Evolutionary conservation across 2,113 vertebrate genomes (phyloP), one percentile per base, ranked within the genome.

Genomic region (Oncorhynchus nerka): DNA sequence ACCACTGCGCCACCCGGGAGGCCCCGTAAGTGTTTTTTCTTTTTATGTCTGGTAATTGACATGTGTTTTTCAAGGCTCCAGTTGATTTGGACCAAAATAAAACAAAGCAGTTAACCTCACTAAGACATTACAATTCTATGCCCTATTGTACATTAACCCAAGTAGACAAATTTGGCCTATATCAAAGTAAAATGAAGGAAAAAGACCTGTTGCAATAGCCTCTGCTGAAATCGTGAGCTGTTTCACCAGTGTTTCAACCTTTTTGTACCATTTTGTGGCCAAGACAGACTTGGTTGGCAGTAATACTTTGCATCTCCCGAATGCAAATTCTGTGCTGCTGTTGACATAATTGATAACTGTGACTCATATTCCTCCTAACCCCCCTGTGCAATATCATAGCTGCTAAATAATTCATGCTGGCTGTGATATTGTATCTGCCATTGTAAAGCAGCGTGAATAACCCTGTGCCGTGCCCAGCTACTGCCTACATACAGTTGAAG

Each of bases 381-480:
- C 81, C 81, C 76, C 51, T 72, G 80, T 85, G 86, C 76, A 84
- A 77, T 85, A 82, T 84, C 77, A 79, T 76, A 74, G 65, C 79
- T 85, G 72, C 77, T 89, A 26, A 88, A 92, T 90, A 87, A 89
- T 91, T 74, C 80, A 91, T 88, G 66, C 68, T 70, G 66, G 26
- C 79, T 80, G 20, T 83, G 77, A 87, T 85, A 79, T 72, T 73
- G 66, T 75, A 81, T 83, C 78, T 85, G 75, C 51, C 65, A 79
- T 77, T 74, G 70, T 62, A 20, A 57, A 74, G 78, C 49, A 66
- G 30, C 22, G 8, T 49, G 67, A 80, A 70, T 70, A 76, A 30
- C 68, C 20, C 51, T 70, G 30, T 48, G 32, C 20, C 45, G 61
- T 51, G 66, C 30, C 26, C 3, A 45, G 39, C 9, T 45, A 49